These are phyloP conservation scores for Potamarius usumacintae DNA, from an alignment of 2,113 vertebrate genomes.

Conservation along the genomic window DNA sequence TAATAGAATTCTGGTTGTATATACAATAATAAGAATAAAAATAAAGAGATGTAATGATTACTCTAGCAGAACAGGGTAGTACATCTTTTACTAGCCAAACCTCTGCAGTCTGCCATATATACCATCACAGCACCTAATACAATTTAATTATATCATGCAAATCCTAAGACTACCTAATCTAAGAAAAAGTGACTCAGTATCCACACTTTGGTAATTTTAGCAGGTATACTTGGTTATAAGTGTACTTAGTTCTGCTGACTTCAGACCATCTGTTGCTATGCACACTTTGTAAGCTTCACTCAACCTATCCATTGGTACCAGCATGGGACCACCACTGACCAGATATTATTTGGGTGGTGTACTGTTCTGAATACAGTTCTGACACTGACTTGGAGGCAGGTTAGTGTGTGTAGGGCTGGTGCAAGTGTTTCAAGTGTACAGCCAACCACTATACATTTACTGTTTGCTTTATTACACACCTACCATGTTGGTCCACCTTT, in stretches of 20 bases:
- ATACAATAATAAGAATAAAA: slow-evolving; percentile 21
- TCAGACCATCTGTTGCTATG: neutral
- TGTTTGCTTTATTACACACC: neutral
- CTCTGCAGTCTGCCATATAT: neutral
- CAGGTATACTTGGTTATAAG: neutral
- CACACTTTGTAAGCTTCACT: neutral
- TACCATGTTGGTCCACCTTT: neutral
- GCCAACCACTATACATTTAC: neutral
- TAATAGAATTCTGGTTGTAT: slow-evolving; percentile 15
- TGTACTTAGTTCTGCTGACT: neutral
- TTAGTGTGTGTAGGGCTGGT: neutral
- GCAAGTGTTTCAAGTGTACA: neutral
- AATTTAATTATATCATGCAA: neutral
- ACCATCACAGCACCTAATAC: slow-evolving; percentile 8
- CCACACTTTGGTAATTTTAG: neutral
- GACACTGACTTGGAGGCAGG: neutral
- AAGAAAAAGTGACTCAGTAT: neutral
- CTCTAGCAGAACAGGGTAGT: neutral
- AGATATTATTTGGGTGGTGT: neutral
- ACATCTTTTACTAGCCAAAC: neutral
- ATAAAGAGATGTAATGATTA: neutral
- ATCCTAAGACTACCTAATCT: neutral
- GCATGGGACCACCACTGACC: neutral
- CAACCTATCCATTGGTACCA: neutral
- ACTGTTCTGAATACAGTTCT: neutral